Base-by-base conservation (phyloP, 2,113 vertebrate genomes). In the Cepphus grylle region DNA sequence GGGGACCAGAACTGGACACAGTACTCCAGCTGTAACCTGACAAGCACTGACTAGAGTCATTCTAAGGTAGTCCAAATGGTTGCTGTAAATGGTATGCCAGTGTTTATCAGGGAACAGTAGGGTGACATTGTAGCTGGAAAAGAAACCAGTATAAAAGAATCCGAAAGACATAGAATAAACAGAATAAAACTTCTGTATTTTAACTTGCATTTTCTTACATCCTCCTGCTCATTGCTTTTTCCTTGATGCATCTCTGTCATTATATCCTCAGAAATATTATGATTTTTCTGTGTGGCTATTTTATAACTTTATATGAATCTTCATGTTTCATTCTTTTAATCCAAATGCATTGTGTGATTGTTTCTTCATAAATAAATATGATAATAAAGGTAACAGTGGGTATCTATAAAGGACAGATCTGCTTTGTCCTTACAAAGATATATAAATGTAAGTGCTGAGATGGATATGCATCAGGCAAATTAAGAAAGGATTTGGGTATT, bases 21-120 rank as follows among this genome's bases (percentile, higher is more conserved):
- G 1, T 43, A 40, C 21, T 58, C 27, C 30, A 67, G 12, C 6
- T 43, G 1, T 12, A 66, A 26, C 13, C 40, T 61, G 6, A 56
- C 9, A 59, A 38, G 4, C 0, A 1, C 2, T 4, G 29, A 77
- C 32, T 34, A 36, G 29, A 47, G 12, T 55, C 6, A 66, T 56
- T 53, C 19, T 79, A 45, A 79, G 17, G 18, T 61, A 91, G 66
- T 26, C 7, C 8, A 74, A 78, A 53, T 22, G 36, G 26, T 50
- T 84, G 17, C 29, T 67, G 22, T 21, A 81, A 84, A 79, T 18
- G 5, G 27, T 38, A 63, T 21, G 11, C 15, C 20, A 72, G 2
- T 1, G 3, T 58, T 74, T 81, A 70, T 66, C 27, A 92, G 32
- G 9, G 12, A 88, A 65, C 5, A 47, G 27, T 12, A 73, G 12